Conservation (phyloP, 1,140 invertebrate genomes). For the Anagrus nilaparvatae region DNA sequence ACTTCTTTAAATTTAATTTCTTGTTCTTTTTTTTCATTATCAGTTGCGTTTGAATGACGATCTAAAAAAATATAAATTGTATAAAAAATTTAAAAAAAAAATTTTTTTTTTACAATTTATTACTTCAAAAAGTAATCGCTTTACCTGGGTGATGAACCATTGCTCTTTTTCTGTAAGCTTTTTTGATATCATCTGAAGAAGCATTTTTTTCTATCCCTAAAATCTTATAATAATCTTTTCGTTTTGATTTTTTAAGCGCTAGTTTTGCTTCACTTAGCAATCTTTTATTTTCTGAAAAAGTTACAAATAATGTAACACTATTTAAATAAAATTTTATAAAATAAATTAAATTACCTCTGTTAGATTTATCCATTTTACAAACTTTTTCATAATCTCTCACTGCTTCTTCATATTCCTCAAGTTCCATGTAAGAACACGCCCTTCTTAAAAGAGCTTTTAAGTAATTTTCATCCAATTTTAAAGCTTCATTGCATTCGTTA, state of each 20-base stretch:
- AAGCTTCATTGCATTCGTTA: constrained; percentile 74
- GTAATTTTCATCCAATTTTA: constrained; percentile 81
- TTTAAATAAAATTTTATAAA: constrained; percentile 1
- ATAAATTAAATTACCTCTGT: constrained; percentile 43
- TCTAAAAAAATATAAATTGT: constrained; percentile 44
- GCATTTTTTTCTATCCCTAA: constrained; percentile 79
- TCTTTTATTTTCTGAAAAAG: constrained; percentile 54
- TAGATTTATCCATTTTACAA: constrained; percentile 74
- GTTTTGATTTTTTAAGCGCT: constrained; percentile 80
- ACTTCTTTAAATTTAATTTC: constrained; percentile 96
- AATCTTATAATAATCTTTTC: constrained; percentile 98
- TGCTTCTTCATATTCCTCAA: constrained; percentile 78
- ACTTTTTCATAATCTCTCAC: constrained; percentile 85
- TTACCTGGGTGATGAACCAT: constrained; percentile 73
- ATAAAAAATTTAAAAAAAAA: neutral
- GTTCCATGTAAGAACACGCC: constrained; percentile 76
- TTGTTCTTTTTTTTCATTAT: constrained; percentile 76
- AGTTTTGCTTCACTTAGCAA: constrained; percentile 78
- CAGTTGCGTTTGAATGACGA: constrained; percentile 77
- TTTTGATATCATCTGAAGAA: constrained; percentile 89
- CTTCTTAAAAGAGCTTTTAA: constrained; percentile 79
- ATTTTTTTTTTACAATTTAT: neutral
- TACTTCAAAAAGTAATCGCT: constrained; percentile 8
- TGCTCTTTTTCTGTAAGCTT: constrained; percentile 87
- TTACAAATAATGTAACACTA: constrained; percentile 13